Percentiles rank a stretch among this genome's conserved stretches.
phyloP scores from a whole-genome alignment of 2,797 vertebrate species.

The Synaphobranchus kaupii region DNA sequence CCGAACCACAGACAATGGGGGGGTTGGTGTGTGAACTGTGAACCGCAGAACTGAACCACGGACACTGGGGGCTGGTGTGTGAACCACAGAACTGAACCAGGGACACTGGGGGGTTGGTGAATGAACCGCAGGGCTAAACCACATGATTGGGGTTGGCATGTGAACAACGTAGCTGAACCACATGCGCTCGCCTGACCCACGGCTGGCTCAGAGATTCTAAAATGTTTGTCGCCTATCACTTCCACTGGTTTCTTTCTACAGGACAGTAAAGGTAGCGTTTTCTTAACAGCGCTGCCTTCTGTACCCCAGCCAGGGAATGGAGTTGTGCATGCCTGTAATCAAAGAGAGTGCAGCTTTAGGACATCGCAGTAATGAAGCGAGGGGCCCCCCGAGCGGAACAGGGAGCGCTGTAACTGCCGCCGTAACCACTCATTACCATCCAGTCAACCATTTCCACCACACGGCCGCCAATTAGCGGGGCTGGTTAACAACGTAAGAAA shows the following conservation, averaged over 20 bases:
- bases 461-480: constrained; percentile 1
- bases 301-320: not conserved
- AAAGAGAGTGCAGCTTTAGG: not conserved
- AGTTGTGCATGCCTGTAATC: not conserved
- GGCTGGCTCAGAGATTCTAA: not conserved
- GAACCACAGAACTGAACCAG: too few relatives aligned
- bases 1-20: too few relatives aligned
- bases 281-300: not conserved
- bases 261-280: not conserved
- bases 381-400: not conserved
- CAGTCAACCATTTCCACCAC: constrained; percentile 35
- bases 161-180: too few relatives aligned
- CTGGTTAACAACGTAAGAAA: not conserved
- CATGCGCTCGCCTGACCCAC: too few relatives aligned
- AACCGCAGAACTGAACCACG: too few relatives aligned
- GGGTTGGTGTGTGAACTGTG: too few relatives aligned
- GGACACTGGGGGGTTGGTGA: not conserved
- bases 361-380: constrained; percentile 1
- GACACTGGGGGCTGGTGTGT: not conserved
- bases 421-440: constrained; percentile 29
- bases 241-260: not conserved
- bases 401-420: not conserved
- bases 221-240: not conserved
- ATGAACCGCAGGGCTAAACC: too few relatives aligned
- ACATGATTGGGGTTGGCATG: too few relatives aligned